These are phyloP conservation scores for Nothocercus nigrocapillus DNA, from an alignment of 2,113 vertebrate species.

Conservation along the genomic window DNA sequence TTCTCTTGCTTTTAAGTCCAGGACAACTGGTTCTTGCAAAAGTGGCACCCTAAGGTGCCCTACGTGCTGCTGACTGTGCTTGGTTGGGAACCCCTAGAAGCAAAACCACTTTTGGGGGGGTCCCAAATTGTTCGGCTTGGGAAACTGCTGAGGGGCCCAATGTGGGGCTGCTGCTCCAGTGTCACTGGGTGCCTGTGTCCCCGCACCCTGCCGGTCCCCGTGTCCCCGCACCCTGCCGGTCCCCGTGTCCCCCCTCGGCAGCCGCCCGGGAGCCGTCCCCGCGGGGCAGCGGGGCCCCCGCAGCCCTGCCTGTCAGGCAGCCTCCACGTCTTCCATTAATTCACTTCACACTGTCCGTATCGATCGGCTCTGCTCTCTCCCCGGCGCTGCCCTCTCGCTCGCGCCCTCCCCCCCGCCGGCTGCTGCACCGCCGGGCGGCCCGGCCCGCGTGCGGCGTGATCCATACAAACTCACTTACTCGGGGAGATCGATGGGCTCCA, in stretches of 20 bases:
- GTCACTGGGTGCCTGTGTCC: neutral
- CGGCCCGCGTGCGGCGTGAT: constrained; percentile 66
- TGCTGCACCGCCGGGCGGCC: constrained; percentile 63
- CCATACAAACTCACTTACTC: constrained; percentile 79
- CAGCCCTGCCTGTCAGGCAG: constrained; percentile 56
- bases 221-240: no score
- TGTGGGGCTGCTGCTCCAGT: neutral
- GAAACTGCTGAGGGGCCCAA: rapidly evolving
- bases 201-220: no score
- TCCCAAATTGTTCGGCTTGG: rapidly evolving
- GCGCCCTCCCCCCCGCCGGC: constrained; percentile 31
- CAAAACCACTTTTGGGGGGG: neutral
- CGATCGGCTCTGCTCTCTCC: constrained; percentile 60
- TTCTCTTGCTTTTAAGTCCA: rapidly evolving
- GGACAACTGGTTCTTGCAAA: neutral
- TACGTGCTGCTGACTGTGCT: neutral
- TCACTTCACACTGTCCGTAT: constrained; percentile 76
- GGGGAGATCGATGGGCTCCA: constrained; percentile 74
- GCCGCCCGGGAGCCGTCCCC: constrained; percentile 57
- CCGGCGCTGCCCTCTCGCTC: neutral
- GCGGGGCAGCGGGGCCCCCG: constrained; percentile 55
- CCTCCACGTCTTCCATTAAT: constrained; percentile 74
- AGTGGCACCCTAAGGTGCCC: rapidly evolving
- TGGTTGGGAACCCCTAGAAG: neutral
- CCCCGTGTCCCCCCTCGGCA: neutral